Conservation (phyloP, 2,797 vertebrate genomes). For the Rhinella marina region DNA sequence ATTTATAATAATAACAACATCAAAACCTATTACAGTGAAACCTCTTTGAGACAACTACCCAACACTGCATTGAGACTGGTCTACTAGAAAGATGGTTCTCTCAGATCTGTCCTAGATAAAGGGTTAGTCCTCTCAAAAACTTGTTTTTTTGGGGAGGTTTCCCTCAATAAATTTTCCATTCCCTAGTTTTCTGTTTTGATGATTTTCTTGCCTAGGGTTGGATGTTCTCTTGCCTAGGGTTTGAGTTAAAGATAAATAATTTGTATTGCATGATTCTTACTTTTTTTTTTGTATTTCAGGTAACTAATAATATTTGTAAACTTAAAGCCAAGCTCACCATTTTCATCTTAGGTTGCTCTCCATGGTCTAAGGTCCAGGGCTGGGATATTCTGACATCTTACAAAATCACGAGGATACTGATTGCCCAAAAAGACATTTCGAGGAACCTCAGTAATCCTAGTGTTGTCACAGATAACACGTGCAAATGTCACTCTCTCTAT, state of each 20-base stretch:
- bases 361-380: constrained; percentile 76
- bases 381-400: constrained; percentile 70
- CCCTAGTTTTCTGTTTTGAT: neutral
- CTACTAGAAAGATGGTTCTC: no score
- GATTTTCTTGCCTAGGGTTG: neutral
- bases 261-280: neutral
- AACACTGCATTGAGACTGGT: no score
- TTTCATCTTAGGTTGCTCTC: constrained; percentile 61
- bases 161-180: neutral
- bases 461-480: constrained; percentile 87
- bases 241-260: neutral
- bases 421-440: constrained; percentile 71
- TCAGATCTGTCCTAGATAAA: no score
- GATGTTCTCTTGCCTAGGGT: neutral
- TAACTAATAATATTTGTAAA: neutral
- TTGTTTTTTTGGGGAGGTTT: no score
- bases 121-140: no score
- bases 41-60: no score
- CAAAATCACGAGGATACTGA: constrained; percentile 65
- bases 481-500: constrained; percentile 72
- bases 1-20: no score
- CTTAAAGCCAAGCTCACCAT: constrained; percentile 1
- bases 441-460: constrained; percentile 77
- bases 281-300: neutral
- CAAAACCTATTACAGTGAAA: neutral